These are phyloP conservation scores for Pseudomugil tenellus DNA, from an alignment of 2,797 vertebrate genomes.

Conservation along the genomic window DNA sequence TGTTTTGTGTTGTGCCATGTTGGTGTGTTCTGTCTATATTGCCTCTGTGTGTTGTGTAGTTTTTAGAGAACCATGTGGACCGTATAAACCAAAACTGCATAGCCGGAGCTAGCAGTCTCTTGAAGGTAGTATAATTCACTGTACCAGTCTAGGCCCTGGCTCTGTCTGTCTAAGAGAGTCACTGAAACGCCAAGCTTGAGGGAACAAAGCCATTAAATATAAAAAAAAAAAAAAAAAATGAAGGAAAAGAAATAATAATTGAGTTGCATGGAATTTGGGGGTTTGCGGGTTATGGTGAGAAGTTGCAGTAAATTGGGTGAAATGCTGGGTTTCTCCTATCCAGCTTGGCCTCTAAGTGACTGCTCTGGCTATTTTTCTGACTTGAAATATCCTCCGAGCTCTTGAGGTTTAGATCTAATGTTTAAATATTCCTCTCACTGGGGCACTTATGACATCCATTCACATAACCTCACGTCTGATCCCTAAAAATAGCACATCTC, in stretches of 20 bases:
- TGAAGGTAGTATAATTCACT: conserved; percentile 91
- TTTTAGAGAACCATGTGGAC: conserved; percentile 96
- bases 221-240: not conserved
- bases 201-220: conserved; percentile 33
- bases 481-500: conserved; percentile 44
- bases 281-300: conserved; percentile 12
- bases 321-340: conserved; percentile 38
- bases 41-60: conserved; percentile 89
- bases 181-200: conserved; percentile 59
- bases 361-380: conserved; percentile 38
- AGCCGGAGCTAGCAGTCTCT: conserved; percentile 90
- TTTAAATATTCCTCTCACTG: conserved; percentile 49
- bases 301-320: conserved; percentile 27
- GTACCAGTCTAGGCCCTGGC: conserved; percentile 68
- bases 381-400: conserved; percentile 46
- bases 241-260: not conserved
- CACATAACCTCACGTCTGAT: conserved; percentile 47
- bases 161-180: conserved; percentile 55
- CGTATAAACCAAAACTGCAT: conserved; percentile 91
- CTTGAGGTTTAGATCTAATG: conserved; percentile 39
- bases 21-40: conserved; percentile 80
- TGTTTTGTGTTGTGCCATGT: conserved; percentile 85
- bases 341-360: conserved; percentile 64
- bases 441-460: conserved; percentile 35
- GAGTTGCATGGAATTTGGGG: not conserved